phyloP scores from a whole-genome alignment of 2,888 invertebrate species.

The Pogonocherus hispidulus region DNA sequence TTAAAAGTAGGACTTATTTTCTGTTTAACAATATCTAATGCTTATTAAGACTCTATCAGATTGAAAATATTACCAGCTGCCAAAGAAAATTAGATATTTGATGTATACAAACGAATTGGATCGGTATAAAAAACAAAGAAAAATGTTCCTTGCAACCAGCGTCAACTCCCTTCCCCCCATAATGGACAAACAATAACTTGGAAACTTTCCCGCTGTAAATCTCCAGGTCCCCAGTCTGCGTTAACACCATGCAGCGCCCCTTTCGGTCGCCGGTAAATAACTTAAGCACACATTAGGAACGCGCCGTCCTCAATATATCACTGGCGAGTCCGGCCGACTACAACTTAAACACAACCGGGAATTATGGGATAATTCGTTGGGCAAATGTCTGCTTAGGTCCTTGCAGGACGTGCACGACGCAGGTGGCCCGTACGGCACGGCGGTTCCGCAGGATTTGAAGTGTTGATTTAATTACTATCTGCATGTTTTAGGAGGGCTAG shows the following conservation, averaged over 20 bases:
- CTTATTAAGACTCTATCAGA: too few species aligned
- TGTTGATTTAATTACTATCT: neutral
- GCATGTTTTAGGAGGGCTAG: neutral
- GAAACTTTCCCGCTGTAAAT: conserved; percentile 53
- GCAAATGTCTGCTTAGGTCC: conserved; percentile 46
- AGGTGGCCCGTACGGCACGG: neutral
- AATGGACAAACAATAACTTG: conserved; percentile 53
- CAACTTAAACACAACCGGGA: conserved; percentile 65
- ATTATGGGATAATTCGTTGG: conserved; percentile 66
- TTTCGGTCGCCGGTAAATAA: conserved; percentile 63
- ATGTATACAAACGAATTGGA: too few species aligned
- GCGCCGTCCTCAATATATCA: conserved; percentile 49
- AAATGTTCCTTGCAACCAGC: too few species aligned
- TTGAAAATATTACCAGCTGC: too few species aligned
- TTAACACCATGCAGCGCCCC: conserved; percentile 51
- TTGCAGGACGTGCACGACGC: conserved; percentile 13
- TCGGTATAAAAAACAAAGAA: too few species aligned
- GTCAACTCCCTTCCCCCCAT: conserved; percentile 7
- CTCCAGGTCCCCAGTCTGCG: conserved; percentile 45
- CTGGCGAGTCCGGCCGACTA: conserved; percentile 44
- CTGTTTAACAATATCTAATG: too few species aligned
- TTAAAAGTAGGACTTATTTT: too few species aligned
- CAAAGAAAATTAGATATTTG: too few species aligned
- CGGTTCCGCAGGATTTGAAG: conserved; percentile 5
- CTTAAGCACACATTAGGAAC: conserved; percentile 67